Percentiles rank a stretch among this genome's conserved stretches.
These are phyloP conservation scores for Melanerpes formicivorus DNA, from an alignment of 2,113 vertebrate genomes.

Conservation along the genomic window DNA sequence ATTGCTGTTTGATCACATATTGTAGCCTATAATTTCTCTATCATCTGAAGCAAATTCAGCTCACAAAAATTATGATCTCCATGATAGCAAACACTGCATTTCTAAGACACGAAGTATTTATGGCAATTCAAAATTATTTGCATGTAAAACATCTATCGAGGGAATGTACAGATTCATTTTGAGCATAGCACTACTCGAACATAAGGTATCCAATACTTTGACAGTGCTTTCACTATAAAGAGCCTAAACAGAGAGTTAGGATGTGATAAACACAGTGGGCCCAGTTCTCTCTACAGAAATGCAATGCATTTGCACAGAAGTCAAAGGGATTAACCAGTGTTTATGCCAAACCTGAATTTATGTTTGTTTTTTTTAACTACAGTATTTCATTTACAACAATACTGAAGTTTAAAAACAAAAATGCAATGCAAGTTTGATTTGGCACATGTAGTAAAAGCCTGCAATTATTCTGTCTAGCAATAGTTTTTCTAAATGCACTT, in stretches of 20 bases:
- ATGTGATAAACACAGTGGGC: neutral
- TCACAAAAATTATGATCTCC: constrained; percentile 74
- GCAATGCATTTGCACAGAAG: neutral
- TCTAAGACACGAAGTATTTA: constrained; percentile 75
- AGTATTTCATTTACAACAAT: neutral
- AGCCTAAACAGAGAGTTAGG: neutral
- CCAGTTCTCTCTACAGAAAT: neutral
- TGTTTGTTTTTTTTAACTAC: neutral
- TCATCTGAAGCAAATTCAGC: constrained; percentile 73
- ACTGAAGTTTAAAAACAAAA: neutral
- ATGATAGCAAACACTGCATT: constrained; percentile 69
- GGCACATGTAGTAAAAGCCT: neutral
- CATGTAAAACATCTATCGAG: constrained; percentile 61
- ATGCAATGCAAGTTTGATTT: neutral
- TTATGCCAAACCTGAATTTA: neutral
- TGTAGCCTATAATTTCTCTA: constrained; percentile 79
- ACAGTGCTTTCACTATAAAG: neutral
- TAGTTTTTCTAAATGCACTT: neutral
- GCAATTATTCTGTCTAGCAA: neutral
- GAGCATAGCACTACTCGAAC: neutral
- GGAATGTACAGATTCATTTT: constrained; percentile 46
- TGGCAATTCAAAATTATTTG: constrained; percentile 66
- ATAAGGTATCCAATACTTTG: neutral
- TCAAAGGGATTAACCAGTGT: neutral
- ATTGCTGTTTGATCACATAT: constrained; percentile 79